Evolutionary conservation across 1,140 invertebrate genomes (phyloP), one percentile per base, ranked within the genome.

Genomic region (Campoletis sonorensis): DNA sequence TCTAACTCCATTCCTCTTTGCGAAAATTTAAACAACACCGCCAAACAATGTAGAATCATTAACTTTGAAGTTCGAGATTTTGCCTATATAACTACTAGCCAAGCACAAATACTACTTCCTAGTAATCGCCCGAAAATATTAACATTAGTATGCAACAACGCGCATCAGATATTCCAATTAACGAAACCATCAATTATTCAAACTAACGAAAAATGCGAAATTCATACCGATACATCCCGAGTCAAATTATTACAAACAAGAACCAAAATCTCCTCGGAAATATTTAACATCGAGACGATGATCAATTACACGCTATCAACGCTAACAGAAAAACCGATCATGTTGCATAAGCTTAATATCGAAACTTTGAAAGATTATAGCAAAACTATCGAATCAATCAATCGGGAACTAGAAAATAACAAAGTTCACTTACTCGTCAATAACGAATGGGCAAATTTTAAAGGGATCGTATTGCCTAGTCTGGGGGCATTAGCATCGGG

Each of bases 31-130:
- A 4, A 4, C 13, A 33, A 33, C 16, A 70, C n/a, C 1, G 30
- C 7, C 5, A 33, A 70, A 70, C 30, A 70, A 33, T 70, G 67
- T 33, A 70, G 30, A n/a, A 33, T 33, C 18, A 33, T 30, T 10
- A 70, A 18, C 15, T 70, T 70, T n/a, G 10, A 70, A 33, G 67
- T 70, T 4, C 18, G 33, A 70, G 67, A 70, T 70, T 70, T 70
- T 70, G 67, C 67, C 4, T 70, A 70, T n/a, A 33, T 70, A 70
- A 70, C 67, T 1, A 70, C 61, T 4, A 30, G 13, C n/a, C 67
- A 70, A 33, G 67, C 67, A 1, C 67, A 70, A 70, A 70, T 70
- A 70, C 10, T 70, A 5, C 18, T 70, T 1, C 67, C 67, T 70
- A 70, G 26, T 11, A 33, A 33, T 33, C 1, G 33, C 16, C 67